Evolutionary conservation across 2,888 invertebrate genomes (phyloP), one percentile per base, ranked within the genome.

Genomic region (Cantharis lateralis): DNA sequence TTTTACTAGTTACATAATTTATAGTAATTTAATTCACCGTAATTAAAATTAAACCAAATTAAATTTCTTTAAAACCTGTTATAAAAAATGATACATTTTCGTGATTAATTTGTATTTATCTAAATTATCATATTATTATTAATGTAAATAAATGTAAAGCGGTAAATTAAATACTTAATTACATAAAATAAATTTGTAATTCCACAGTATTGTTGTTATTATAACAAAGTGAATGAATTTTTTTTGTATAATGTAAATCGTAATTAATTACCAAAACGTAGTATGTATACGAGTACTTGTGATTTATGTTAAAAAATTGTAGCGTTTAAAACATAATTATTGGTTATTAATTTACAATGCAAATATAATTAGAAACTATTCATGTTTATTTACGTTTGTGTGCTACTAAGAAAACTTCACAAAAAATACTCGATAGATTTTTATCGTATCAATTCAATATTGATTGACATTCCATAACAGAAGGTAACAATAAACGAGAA

Each of bases 401-500:
- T 24, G 64, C 24, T 66, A 20, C 48, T 48, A 66, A 66, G 24
- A 66, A 66, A 20, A 18, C 64, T 9, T 20, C 10, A 20, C 24
- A 66, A 66, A 66, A 66, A 66, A 66, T 66, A 24, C 24, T 20
- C 48, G 48, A 48, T 24, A 20, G 64, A 66, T 66, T 66, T 66
- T 20, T 66, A 66, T 66, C 64, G 24, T 13, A 66, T 66, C 64
- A 66, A 66, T 20, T 20, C 11, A 66, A 66, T 24, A 66, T 66
- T 66, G 24, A 66, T 66, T 66, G 64, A 66, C 64, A 24, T 66
- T 66, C 64, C 64, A 66, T 66, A 66, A 64, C 18, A 64, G 20
- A 32, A 32, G 13, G 32, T 5, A 32, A 48, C 48, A 48, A 48
- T 48, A n/a, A 48, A 48, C 48, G 48, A 48, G 48, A 48, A 48